phyloP scores from a whole-genome alignment of 2,888 invertebrate species.

The Deladenus siricidicola region DNA sequence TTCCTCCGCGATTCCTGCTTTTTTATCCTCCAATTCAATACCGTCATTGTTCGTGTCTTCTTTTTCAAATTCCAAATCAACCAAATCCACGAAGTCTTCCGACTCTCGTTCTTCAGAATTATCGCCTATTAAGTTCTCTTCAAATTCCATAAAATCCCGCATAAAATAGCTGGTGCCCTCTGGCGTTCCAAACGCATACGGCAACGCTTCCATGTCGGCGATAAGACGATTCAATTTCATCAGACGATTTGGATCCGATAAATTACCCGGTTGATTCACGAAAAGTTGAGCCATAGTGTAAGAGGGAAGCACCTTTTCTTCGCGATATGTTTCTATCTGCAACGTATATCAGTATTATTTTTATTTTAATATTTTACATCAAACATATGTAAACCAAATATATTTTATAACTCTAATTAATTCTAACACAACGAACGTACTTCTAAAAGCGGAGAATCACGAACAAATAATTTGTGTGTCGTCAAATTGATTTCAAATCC shows the following conservation, averaged over 20 bases:
- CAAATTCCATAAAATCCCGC: constrained; percentile 43
- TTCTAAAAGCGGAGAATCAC: constrained; percentile 31
- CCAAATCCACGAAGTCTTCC: constrained; percentile 35
- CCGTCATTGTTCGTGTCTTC: background rate
- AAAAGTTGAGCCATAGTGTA: constrained; percentile 40
- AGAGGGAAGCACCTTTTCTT: constrained; percentile 25
- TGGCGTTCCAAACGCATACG: constrained; percentile 38
- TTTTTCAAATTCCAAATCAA: constrained; percentile 3
- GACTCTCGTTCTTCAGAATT: constrained; percentile 26
- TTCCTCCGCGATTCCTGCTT: background rate
- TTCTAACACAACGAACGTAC: no score
- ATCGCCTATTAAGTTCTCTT: no score
- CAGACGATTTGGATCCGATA: constrained; percentile 33
- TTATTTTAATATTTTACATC: background rate
- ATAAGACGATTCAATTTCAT: constrained; percentile 40
- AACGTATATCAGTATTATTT: background rate
- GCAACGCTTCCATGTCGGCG: constrained; percentile 41
- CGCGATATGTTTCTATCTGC: constrained; percentile 25
- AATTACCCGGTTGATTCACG: constrained; percentile 41
- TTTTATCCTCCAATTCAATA: background rate
- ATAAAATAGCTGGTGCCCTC: constrained; percentile 40
- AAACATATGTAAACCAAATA: background rate
- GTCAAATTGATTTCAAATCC: constrained; percentile 27
- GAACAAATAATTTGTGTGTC: constrained; percentile 24
- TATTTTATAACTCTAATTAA: no score